Conservation (phyloP, 2,888 invertebrate species). For the Himalopsyche kuldschensis region DNA sequence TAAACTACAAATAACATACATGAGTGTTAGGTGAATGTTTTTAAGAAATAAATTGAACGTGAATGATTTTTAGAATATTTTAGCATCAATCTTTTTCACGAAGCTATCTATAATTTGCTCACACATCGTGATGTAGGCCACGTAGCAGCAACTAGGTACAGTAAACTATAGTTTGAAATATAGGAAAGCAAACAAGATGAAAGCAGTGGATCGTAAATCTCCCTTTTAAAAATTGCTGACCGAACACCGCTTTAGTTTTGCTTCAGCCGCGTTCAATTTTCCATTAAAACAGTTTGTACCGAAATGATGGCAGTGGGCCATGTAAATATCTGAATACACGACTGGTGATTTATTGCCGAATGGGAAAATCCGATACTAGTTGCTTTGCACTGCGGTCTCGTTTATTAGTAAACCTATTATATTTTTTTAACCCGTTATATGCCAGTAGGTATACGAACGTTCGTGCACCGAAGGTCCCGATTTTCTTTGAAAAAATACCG, state of each 20-base stretch:
- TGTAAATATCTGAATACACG: background rate
- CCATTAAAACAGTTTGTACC: background rate
- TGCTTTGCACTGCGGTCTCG: too few species aligned
- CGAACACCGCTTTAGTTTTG: conserved; percentile 2
- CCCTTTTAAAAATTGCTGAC: conserved; percentile 33
- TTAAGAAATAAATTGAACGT: too few species aligned
- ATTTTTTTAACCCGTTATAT: too few species aligned
- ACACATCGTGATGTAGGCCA: background rate
- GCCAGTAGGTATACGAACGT: too few species aligned
- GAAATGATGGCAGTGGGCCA: background rate
- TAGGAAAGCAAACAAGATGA: conserved; percentile 35
- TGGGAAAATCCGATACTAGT: too few species aligned
- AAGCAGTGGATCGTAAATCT: conserved; percentile 33
- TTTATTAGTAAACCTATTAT: too few species aligned
- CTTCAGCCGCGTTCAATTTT: background rate
- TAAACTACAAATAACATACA: too few species aligned
- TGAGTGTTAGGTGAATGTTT: too few species aligned
- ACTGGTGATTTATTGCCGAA: background rate
- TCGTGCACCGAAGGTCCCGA: too few species aligned
- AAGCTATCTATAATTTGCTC: background rate
- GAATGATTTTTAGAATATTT: too few species aligned
- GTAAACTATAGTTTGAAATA: conserved; percentile 35
- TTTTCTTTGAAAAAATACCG: too few species aligned
- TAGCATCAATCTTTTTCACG: too few species aligned
- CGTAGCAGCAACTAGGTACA: background rate